A percentile compares a stretch with the other conserved stretches of the same genome.
These are phyloP conservation scores for Carcina quercana DNA, from an alignment of 2,888 invertebrate species.

Conservation along the genomic window DNA sequence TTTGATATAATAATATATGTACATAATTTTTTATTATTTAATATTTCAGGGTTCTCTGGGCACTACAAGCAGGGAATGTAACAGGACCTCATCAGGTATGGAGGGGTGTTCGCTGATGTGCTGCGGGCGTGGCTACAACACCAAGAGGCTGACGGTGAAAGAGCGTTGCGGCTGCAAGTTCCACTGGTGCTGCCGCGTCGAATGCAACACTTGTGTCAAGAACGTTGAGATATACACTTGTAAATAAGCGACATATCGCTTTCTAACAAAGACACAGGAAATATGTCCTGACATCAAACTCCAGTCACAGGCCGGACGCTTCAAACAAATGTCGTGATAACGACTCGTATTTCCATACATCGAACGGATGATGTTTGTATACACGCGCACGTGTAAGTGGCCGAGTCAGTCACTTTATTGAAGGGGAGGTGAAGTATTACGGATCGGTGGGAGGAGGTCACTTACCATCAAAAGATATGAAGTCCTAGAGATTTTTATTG, in stretches of 20 bases:
- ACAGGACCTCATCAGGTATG: conserved; percentile 82
- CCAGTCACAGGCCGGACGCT: too few species aligned
- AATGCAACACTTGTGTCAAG: conserved; percentile 91
- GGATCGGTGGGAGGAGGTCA: background rate
- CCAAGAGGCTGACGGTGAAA: conserved; percentile 81
- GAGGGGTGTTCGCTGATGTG: conserved; percentile 93
- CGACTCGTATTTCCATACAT: too few species aligned
- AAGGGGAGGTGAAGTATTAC: too few species aligned
- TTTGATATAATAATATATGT: too few species aligned
- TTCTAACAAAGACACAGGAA: too few species aligned
- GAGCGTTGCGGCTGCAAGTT: conserved; percentile 96
- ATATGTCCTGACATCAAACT: too few species aligned
- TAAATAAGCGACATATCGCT: conserved; percentile 78
- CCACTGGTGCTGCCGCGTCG: conserved; percentile 96
- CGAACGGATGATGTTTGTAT: too few species aligned
- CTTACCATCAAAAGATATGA: background rate
- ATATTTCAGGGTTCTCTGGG: conserved; percentile 65
- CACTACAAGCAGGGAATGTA: conserved; percentile 82
- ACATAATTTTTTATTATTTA: background rate
- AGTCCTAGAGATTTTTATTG: background rate
- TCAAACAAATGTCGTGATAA: too few species aligned
- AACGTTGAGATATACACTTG: conserved; percentile 89
- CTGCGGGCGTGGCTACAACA: conserved; percentile 95
- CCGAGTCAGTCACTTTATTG: background rate
- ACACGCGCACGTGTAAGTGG: background rate